Conservation (phyloP, 1,140 invertebrate genomes). For the Hesperophylax magnus region DNA sequence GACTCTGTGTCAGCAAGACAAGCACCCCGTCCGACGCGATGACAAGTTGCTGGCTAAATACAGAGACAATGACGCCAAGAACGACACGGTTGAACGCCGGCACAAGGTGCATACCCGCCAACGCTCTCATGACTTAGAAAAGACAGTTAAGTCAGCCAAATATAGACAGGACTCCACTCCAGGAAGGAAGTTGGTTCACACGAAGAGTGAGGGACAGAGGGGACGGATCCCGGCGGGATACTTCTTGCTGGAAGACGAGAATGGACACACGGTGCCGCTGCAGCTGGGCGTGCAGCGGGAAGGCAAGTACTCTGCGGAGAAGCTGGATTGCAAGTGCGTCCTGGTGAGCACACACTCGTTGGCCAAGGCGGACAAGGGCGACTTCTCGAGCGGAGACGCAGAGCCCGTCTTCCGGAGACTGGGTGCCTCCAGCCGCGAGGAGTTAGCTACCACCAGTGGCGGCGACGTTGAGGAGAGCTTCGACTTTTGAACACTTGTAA, state of each 20-base stretch:
- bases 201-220: conserved; percentile 45
- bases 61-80: background rate
- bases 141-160: conserved; percentile 38
- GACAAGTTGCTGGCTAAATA: background rate
- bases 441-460: conserved; percentile 40
- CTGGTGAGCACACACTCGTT: conserved; percentile 47
- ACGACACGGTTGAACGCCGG: conserved; percentile 14
- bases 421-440: conserved; percentile 46
- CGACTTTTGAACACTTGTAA: conserved; percentile 48
- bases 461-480: conserved; percentile 54
- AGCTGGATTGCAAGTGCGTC: conserved; percentile 45
- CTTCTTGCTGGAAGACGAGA: conserved; percentile 48
- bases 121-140: conserved; percentile 47
- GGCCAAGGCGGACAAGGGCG: conserved; percentile 43
- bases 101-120: conserved; percentile 44
- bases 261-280: conserved; percentile 5
- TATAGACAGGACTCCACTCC: conserved; percentile 32
- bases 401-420: conserved; percentile 36
- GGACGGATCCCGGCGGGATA: conserved; percentile 34
- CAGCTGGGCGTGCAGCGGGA: conserved; percentile 1
- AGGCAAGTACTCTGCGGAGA: conserved; percentile 36
- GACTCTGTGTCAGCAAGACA: conserved; percentile 44
- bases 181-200: conserved; percentile 41
- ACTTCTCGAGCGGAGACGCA: conserved; percentile 32
- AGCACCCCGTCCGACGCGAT: background rate